Evolutionary conservation across 2,113 vertebrate species (phyloP).

Genomic region (Corvus cornix): DNA sequence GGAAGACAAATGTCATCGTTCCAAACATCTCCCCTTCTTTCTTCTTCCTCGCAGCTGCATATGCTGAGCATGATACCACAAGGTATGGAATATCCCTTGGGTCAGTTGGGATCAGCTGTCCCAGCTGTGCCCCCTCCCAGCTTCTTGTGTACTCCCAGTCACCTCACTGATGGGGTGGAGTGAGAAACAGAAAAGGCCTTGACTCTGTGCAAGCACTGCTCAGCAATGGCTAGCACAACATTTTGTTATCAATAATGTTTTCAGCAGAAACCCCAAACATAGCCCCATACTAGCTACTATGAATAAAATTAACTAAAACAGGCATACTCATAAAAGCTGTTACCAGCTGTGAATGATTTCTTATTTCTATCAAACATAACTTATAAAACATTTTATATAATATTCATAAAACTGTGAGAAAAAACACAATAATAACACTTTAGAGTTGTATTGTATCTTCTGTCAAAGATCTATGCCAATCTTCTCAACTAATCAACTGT

Average conservation of each 20-base stretch:
- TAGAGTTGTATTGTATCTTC: background rate
- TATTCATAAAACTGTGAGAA: background rate
- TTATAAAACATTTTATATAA: background rate
- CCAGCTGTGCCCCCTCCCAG: background rate
- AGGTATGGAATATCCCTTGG: background rate
- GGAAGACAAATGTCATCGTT: background rate
- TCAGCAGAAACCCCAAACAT: background rate
- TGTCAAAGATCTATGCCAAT: background rate
- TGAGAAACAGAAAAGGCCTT: background rate
- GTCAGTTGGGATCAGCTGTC: background rate
- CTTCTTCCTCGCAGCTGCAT: background rate
- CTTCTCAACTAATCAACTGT: background rate
- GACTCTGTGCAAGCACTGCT: background rate
- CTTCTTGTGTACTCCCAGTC: background rate
- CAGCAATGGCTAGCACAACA: background rate
- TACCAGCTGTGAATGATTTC: constrained; percentile 7
- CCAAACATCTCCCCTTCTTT: background rate
- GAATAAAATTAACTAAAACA: background rate
- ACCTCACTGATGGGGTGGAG: background rate
- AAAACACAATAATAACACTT: background rate
- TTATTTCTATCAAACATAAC: constrained; percentile 10
- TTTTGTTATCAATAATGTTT: background rate
- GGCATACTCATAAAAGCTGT: background rate
- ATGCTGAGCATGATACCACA: background rate
- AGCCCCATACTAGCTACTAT: background rate